Base-by-base conservation (phyloP, 92 coral and sea anemone species). In the Scolanthus callimorphus region DNA sequence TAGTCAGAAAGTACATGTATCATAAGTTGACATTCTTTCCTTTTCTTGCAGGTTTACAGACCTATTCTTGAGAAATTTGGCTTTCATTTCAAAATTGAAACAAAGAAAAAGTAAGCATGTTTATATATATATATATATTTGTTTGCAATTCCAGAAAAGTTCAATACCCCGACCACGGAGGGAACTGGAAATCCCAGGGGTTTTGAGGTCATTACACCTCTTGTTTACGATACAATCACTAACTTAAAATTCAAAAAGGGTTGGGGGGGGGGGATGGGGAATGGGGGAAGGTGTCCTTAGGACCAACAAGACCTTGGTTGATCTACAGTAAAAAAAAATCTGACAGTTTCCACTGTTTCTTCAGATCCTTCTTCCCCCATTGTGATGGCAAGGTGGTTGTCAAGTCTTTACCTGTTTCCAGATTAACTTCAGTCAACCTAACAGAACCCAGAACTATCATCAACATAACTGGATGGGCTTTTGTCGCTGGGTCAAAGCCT, bases 401-500 rank as follows among this genome's bases (percentile, higher is more conserved):
- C 8, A 62, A 85, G 15, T 79, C 92, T 10, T 50, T 70, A 24
- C 97, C 97, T 27, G 73, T 75, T 10, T 62, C 59, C 50, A 43
- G 45, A 47, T 59, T 91, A 38, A 55, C 61, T 10, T 56, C 82
- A 44, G 76, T 77, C 2, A 46, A 77, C 15, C 55, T 91, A 19
- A 69, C 73, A 11, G 71, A 83, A 24, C 57, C 66, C 27, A 96
- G 97, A 27, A 31, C 56, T 12, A 74, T 91, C 0, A 68, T 50
- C 12, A 83, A 65, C 43, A 81, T 91, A 25, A 70, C 88, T 23
- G 84, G 96, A 4, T 82, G 91, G 77, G 63, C 89, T 15, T 91
- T 84, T 80, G 97, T 91, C 4, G 80, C 89, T 34, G 97, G 97
- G 19, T 74, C 80, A 29, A 91, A 91, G 31, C 97, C 97, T 23